A percentile compares a stretch with the other conserved stretches of the same genome.
These are phyloP conservation scores for Eulithis prunata DNA, from an alignment of 2,888 invertebrate genomes.

Conservation along the genomic window DNA sequence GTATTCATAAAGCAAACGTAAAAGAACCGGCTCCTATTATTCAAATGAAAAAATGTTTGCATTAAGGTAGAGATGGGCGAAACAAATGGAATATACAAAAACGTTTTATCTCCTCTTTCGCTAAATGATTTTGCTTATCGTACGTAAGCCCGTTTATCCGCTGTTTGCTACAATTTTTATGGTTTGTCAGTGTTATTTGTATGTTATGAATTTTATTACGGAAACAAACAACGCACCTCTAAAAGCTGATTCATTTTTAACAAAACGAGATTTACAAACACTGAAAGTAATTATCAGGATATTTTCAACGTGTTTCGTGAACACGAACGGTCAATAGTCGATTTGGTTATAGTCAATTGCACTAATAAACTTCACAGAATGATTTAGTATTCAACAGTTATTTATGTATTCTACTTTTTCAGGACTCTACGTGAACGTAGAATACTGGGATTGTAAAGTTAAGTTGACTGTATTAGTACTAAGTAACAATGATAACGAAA, in stretches of 20 bases:
- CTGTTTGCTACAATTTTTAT: conserved; percentile 40
- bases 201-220: conserved; percentile 35
- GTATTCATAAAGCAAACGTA: conserved; percentile 40
- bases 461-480: no score
- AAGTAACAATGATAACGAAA: no score
- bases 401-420: no score
- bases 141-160: conserved; percentile 43
- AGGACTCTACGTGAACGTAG: no score
- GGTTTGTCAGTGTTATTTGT: conserved; percentile 39
- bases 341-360: background rate
- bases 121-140: conserved; percentile 47
- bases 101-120: conserved; percentile 42
- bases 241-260: conserved; percentile 18
- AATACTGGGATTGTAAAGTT: no score
- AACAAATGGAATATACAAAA: conserved; percentile 42
- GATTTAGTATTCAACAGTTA: background rate
- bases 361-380: background rate
- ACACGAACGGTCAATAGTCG: background rate
- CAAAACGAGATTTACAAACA: conserved; percentile 6
- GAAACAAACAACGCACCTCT: conserved; percentile 11
- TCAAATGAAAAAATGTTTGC: conserved; percentile 42
- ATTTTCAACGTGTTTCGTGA: background rate
- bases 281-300: background rate
- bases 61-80: conserved; percentile 38
- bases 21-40: conserved; percentile 34